Evolutionary conservation across 2,888 invertebrate genomes (phyloP), one percentile per base, ranked within the genome.

Genomic region (Pandemis heparana): DNA sequence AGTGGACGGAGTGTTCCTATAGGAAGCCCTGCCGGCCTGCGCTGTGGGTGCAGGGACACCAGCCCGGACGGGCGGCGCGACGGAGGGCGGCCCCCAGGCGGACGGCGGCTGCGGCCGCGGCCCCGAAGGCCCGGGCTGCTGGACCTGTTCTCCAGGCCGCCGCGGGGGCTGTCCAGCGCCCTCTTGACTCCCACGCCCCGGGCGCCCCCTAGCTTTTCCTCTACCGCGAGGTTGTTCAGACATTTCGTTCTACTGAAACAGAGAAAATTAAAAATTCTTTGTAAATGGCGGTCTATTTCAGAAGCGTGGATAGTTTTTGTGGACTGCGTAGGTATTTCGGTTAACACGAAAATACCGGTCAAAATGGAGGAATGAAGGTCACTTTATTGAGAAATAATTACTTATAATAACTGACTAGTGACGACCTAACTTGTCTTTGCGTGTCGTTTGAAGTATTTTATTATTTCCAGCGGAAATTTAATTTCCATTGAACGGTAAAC

Each of bases 41-140:
- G 79, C 84, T 0, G 88, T 75, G 0, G 87, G 87, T 0, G 88
- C 76, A 0, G 92, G 91, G 2, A 84, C 86, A 0, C 90, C 90
- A 0, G 92, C 90, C 9, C 92, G 81, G 0, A 91, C 87, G 0
- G 90, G 88, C 1, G 91, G 89, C 0, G 87, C 86, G 0, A 83
- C 85, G 0, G 87, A 72, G 0, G 92, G 92, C 14, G 91, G 86
- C 0, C 89, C 92, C 92, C 93, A 94, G 0, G 93, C 90, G 0
- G 89, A 84, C 0, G 92, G 91, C 4, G 92, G 92, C 75, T 90
- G 91, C 2, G 92, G 91, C 0, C 91, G 87, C 0, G 91, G 91
- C 0, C 82, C 85, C 0, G 82, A 68, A 0, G 83, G 83, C 1
- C 81, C 75, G 6, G 79, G 79, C 16, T 77, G 79, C 48, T 80